Conservation (phyloP, 2,888 invertebrate genomes). For the Drosophila prolongata region DNA sequence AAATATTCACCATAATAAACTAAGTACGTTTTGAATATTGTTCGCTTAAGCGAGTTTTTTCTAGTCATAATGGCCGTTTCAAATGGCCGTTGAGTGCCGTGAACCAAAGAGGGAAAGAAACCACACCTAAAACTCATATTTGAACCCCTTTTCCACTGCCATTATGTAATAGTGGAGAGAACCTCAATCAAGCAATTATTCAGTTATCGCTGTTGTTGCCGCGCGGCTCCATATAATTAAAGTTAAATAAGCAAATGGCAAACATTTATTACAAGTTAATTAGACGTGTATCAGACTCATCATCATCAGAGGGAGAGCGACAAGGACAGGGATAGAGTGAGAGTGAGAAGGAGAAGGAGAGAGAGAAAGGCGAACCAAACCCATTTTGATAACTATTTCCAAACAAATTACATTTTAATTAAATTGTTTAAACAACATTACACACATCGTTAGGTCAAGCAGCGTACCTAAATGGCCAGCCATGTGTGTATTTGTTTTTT, state of each 20-base stretch:
- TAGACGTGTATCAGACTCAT: constrained; percentile 75
- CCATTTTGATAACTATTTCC: constrained; percentile 77
- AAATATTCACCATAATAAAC: no score
- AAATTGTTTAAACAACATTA: constrained; percentile 83
- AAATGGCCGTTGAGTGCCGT: constrained; percentile 14
- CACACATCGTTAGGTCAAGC: constrained; percentile 82
- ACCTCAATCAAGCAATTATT: constrained; percentile 56
- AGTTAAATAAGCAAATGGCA: constrained; percentile 78
- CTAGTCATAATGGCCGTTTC: constrained; percentile 15
- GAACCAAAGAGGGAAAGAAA: constrained; percentile 6
- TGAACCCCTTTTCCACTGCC: constrained; percentile 1
- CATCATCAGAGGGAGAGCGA: constrained; percentile 38
- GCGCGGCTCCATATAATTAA: constrained; percentile 64
- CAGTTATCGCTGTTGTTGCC: constrained; percentile 43
- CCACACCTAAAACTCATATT: constrained; percentile 29
- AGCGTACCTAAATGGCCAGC: constrained; percentile 75
- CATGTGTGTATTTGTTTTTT: constrained; percentile 37
- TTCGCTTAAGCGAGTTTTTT: constrained; percentile 10
- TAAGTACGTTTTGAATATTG: background rate
- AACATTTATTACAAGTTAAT: constrained; percentile 80
- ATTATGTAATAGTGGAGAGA: constrained; percentile 18
- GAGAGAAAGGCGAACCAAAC: constrained; percentile 51
- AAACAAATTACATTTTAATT: constrained; percentile 84
- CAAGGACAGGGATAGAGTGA: constrained; percentile 1
- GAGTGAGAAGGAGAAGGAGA: constrained; percentile 2